Percentiles rank a stretch among this genome's conserved stretches.
phyloP scores from a whole-genome alignment of 2,888 invertebrate genomes.

The Orgyia antiqua region DNA sequence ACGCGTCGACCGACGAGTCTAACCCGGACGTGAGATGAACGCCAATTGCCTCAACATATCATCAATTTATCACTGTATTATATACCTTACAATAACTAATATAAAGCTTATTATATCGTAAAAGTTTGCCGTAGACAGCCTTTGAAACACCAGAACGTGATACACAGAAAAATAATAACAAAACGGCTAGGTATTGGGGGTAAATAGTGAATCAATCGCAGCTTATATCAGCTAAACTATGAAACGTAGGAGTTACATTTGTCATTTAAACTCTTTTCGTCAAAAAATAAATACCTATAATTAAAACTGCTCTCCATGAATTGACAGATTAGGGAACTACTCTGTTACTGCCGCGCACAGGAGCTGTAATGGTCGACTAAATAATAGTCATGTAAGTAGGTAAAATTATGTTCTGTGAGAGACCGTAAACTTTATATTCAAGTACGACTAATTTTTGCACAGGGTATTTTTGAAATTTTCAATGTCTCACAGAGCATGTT shows the following conservation, averaged over 20 bases:
- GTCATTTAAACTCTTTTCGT: conserved; percentile 12
- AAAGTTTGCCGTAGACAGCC: conserved; percentile 24
- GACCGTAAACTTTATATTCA: no score
- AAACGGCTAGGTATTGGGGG: conserved; percentile 36
- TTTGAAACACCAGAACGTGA: conserved; percentile 54
- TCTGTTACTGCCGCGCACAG: no score
- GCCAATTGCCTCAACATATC: conserved; percentile 48
- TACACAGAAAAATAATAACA: conserved; percentile 50
- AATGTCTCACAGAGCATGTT: no score
- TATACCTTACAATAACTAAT: conserved; percentile 25
- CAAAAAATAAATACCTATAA: no score
- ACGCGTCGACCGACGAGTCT: conserved; percentile 51
- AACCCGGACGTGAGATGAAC: conserved; percentile 61
- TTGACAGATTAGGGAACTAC: no score
- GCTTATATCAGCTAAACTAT: conserved; percentile 22
- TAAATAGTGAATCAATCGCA: conserved; percentile 37
- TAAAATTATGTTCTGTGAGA: no score
- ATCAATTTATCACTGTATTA: conserved; percentile 24
- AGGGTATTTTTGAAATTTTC: no score
- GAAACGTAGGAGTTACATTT: conserved; percentile 20
- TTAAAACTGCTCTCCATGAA: no score
- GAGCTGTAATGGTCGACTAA: no score
- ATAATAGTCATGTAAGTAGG: no score
- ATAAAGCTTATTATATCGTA: conserved; percentile 20
- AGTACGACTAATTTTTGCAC: no score